These are phyloP conservation scores for Salvelinus fontinalis DNA, from an alignment of 2,113 vertebrate genomes.

Conservation along the genomic window DNA sequence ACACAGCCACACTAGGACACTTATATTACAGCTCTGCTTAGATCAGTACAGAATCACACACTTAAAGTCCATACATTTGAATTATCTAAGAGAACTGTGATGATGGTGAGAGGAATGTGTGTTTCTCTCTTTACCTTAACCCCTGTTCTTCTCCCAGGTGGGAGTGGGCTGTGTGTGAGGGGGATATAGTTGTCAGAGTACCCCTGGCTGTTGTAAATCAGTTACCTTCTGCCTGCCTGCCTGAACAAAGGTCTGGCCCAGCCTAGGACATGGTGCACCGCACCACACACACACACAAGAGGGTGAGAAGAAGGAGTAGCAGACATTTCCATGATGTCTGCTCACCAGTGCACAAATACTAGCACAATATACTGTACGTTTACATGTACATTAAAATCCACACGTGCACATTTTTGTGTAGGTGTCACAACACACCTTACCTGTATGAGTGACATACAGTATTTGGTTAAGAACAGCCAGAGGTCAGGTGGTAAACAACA, in stretches of 20 bases:
- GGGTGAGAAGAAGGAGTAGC: conserved; percentile 1
- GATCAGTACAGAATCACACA: not conserved
- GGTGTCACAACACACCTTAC: not conserved
- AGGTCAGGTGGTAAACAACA: not conserved
- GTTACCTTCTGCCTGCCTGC: conserved; percentile 46
- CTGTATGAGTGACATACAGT: not conserved
- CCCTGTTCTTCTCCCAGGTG: conserved; percentile 19
- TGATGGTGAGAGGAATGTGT: conserved; percentile 26
- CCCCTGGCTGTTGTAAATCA: conserved; percentile 58
- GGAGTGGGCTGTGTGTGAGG: conserved; percentile 7
- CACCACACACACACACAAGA: not conserved
- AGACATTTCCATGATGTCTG: not conserved
- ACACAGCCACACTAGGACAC: conserved; percentile 36
- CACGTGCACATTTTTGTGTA: too few species aligned
- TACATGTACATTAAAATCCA: too few species aligned
- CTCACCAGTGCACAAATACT: too few species aligned
- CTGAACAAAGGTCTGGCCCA: conserved; percentile 61
- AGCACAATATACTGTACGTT: too few species aligned
- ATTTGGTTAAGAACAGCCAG: not conserved
- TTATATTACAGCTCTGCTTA: not conserved
- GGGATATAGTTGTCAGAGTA: conserved; percentile 13
- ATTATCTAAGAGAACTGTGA: not conserved
- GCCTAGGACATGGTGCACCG: conserved; percentile 6
- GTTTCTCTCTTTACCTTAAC: conserved; percentile 15
- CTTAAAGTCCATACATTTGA: not conserved